Evolutionary conservation across 2,797 vertebrate species (phyloP).

Genomic region (Phalloptychus januarius): DNA sequence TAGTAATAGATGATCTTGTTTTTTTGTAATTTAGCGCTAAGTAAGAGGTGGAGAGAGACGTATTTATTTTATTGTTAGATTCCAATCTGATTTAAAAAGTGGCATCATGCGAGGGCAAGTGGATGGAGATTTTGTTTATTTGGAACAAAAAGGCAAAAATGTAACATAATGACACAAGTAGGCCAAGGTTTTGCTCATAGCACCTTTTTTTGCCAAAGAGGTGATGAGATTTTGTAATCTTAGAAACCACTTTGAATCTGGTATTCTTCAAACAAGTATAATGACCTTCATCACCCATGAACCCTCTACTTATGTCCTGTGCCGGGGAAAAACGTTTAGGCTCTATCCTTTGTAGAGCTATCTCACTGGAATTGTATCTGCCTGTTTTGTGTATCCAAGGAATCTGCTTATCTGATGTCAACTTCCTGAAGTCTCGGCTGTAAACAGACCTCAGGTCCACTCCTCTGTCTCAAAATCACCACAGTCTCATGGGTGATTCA

Average conservation of each 20-base stretch:
- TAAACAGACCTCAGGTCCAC: slow-evolving; percentile 69
- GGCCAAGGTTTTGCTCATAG: slow-evolving; percentile 33
- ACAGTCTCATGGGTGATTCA: slow-evolving; percentile 60
- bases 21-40: slow-evolving; percentile 63
- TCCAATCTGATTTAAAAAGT: slow-evolving; percentile 44
- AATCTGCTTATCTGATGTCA: slow-evolving; percentile 77
- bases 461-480: slow-evolving; percentile 50
- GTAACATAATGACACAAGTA: slow-evolving; percentile 9
- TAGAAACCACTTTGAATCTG: slow-evolving; percentile 28
- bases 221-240: slow-evolving; percentile 43
- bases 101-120: slow-evolving; percentile 43
- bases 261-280: not conserved
- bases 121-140: slow-evolving; percentile 48
- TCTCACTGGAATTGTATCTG: slow-evolving; percentile 71
- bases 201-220: slow-evolving; percentile 30
- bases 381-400: slow-evolving; percentile 69
- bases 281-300: slow-evolving; percentile 58
- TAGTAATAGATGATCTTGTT: slow-evolving; percentile 63
- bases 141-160: slow-evolving; percentile 34
- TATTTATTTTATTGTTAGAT: slow-evolving; percentile 38
- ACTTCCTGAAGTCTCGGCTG: slow-evolving; percentile 74
- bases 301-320: slow-evolving; percentile 66
- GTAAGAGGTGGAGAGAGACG: slow-evolving; percentile 34
- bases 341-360: slow-evolving; percentile 37
- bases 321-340: slow-evolving; percentile 54